Evolutionary conservation across 2,113 vertebrate species (phyloP).

Genomic region (Phyllostomus hastatus): DNA sequence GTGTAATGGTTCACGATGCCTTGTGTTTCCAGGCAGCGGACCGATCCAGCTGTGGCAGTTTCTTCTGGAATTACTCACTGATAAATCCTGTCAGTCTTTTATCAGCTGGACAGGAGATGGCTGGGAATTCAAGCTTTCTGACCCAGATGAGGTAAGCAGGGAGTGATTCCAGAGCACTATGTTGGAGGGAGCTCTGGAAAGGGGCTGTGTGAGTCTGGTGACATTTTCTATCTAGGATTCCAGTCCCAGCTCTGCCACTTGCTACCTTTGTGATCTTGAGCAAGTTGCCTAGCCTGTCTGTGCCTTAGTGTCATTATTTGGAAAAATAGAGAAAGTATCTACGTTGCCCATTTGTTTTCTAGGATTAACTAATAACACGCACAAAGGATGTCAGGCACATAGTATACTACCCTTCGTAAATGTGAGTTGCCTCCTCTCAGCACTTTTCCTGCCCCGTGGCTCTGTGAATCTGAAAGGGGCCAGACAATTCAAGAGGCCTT

Average conservation of each 20-base stretch:
- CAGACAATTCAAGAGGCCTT: not conserved
- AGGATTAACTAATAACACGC: not conserved
- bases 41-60: conserved; percentile 99
- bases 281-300: not conserved
- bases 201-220: not conserved
- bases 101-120: conserved; percentile 99
- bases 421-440: not conserved
- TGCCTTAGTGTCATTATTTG: not conserved
- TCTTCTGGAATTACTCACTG: conserved; percentile 96
- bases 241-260: not conserved
- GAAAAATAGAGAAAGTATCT: not conserved
- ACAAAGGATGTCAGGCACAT: not conserved
- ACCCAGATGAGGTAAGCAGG: conserved; percentile 95
- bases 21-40: conserved; percentile 90
- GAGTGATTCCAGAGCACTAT: not conserved
- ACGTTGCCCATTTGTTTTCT: not conserved
- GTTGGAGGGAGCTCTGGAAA: not conserved
- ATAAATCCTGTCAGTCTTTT: conserved; percentile 99
- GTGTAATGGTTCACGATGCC: conserved; percentile 30
- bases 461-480: not conserved
- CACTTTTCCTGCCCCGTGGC: not conserved
- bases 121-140: conserved; percentile 99
- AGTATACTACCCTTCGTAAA: not conserved
- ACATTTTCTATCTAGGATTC: not conserved
- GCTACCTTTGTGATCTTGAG: not conserved